Conservation (phyloP, 2,113 vertebrate species). For the Saccopteryx leptura region DNA sequence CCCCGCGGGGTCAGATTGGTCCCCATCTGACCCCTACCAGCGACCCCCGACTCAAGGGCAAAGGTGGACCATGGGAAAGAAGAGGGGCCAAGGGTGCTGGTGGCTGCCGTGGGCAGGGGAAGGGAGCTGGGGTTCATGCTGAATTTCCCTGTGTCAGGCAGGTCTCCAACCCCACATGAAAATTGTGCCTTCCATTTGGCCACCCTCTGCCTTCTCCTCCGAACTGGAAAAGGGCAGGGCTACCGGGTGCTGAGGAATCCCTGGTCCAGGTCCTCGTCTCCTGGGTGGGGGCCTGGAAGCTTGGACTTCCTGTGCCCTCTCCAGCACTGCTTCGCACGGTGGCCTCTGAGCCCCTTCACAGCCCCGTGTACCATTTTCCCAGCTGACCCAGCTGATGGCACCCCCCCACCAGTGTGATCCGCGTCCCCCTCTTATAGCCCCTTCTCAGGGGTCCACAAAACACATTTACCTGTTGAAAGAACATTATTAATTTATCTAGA, state of each 20-base stretch:
- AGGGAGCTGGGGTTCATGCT: neutral
- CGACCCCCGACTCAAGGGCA: neutral
- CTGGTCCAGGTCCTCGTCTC: neutral
- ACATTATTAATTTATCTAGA: neutral
- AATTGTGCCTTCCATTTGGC: neutral
- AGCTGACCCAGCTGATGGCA: neutral
- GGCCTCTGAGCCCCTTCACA: neutral
- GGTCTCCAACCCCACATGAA: rapidly evolving
- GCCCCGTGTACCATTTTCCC: neutral
- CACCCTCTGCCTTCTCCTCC: neutral
- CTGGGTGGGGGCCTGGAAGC: neutral
- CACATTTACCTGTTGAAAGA: neutral
- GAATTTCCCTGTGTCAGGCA: neutral
- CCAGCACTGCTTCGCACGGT: neutral
- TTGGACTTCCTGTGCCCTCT: neutral
- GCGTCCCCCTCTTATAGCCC: neutral
- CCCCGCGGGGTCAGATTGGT: neutral
- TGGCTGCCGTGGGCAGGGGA: neutral
- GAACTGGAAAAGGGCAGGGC: neutral
- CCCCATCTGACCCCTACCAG: neutral
- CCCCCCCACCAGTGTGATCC: neutral
- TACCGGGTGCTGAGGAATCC: neutral
- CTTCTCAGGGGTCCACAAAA: neutral
- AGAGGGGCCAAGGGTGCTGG: neutral
- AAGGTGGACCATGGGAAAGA: neutral